phyloP scores from a whole-genome alignment of 2,113 vertebrate genomes.

The Microcebus griseorufus region DNA sequence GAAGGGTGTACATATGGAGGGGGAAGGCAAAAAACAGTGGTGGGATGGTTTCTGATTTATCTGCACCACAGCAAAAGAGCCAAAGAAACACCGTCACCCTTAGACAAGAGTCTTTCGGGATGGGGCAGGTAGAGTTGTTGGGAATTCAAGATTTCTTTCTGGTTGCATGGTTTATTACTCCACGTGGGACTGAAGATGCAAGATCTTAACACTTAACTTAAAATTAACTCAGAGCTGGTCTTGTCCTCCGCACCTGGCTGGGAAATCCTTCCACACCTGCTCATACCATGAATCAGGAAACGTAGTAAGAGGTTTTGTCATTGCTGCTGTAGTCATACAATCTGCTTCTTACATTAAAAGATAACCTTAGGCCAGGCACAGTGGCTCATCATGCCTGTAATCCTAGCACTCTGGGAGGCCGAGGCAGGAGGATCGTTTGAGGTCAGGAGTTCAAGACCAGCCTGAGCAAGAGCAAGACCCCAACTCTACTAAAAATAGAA shows the following conservation, averaged over 20 bases:
- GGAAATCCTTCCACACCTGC: neutral
- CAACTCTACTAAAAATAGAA: no score
- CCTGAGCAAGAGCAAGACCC: no score
- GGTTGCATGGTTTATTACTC: neutral
- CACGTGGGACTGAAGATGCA: neutral
- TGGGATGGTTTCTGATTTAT: neutral
- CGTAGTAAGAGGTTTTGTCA: neutral
- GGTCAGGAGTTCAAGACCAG: no score
- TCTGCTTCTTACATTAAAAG: slow-evolving; percentile 7
- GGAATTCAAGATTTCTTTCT: neutral
- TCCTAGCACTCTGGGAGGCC: no score
- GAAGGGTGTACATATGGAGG: neutral
- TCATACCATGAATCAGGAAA: slow-evolving; percentile 5
- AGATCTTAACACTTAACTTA: neutral
- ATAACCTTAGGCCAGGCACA: neutral
- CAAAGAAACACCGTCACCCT: neutral
- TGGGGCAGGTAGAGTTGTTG: neutral
- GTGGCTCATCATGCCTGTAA: no score
- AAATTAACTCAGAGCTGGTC: neutral
- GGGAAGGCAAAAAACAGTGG: neutral
- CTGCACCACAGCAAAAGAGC: neutral
- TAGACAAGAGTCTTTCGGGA: neutral
- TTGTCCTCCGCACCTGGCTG: neutral
- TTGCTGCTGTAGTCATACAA: neutral
- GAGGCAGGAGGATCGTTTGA: no score